Evolutionary conservation across 1,140 invertebrate genomes (phyloP).

Genomic region (Aphelenchoides besseyi): DNA sequence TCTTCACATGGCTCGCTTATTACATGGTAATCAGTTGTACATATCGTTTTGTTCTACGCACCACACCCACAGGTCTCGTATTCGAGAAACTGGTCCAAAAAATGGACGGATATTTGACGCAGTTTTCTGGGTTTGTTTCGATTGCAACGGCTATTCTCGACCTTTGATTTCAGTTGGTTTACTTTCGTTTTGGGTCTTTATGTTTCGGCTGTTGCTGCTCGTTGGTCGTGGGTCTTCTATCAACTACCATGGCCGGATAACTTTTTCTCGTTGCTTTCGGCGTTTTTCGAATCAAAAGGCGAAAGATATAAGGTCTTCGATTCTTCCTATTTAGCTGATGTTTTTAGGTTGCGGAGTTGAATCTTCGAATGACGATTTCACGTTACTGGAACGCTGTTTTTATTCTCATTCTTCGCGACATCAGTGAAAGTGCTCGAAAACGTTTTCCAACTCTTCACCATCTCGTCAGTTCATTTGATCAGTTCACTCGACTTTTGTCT

Average conservation of each 20-base stretch:
- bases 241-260: background rate
- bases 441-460: background rate
- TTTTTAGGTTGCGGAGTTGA: background rate
- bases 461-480: background rate
- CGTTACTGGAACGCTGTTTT: background rate
- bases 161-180: background rate
- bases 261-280: background rate
- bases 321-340: background rate
- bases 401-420: background rate
- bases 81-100: background rate
- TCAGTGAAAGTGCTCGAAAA: background rate
- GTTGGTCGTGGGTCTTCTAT: background rate
- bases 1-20: background rate
- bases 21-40: background rate
- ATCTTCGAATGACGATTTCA: background rate
- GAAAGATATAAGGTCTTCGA: background rate
- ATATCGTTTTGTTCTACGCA: background rate
- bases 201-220: background rate
- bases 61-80: background rate
- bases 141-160: too few relatives aligned
- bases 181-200: background rate
- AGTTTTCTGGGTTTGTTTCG: too few relatives aligned
- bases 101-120: background rate
- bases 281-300: background rate
- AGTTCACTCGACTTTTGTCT: background rate